Evolutionary conservation across 2,113 vertebrate genomes (phyloP).

Genomic region (Propithecus coquereli): DNA sequence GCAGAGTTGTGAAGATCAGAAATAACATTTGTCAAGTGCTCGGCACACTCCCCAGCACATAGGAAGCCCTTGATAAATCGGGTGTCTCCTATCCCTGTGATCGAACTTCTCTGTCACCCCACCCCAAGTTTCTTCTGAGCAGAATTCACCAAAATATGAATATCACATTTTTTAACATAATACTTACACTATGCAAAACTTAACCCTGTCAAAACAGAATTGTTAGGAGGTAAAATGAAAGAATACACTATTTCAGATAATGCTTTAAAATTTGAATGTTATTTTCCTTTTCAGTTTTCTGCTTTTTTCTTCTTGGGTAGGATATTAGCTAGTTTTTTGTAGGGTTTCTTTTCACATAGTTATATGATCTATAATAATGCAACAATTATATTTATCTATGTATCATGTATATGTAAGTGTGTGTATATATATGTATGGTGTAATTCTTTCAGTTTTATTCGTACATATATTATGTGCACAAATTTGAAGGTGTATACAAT

Average conservation of each 20-base stretch:
- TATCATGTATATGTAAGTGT: background rate
- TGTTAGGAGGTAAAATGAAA: background rate
- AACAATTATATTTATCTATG: background rate
- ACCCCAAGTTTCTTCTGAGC: background rate
- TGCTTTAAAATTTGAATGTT: background rate
- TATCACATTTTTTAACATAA: background rate
- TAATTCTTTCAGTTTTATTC: background rate
- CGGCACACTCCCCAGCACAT: fast-evolving
- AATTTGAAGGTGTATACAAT: background rate
- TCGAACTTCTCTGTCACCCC: background rate
- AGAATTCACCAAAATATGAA: background rate
- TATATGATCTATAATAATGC: background rate
- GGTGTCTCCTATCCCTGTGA: background rate
- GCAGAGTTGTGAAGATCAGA: conserved; percentile 9
- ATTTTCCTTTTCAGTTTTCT: conserved; percentile 12
- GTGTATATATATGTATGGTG: background rate
- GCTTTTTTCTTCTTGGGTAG: conserved; percentile 1
- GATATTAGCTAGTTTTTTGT: background rate
- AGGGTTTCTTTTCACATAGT: background rate
- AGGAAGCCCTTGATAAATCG: background rate
- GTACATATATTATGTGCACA: background rate
- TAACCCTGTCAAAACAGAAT: background rate
- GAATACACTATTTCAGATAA: background rate
- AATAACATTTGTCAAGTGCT: background rate
- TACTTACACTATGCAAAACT: background rate